A percentile compares a stretch with the other conserved stretches of the same genome.
phyloP scores from a whole-genome alignment of 2,113 vertebrate species.

The Danionella cerebrum region DNA sequence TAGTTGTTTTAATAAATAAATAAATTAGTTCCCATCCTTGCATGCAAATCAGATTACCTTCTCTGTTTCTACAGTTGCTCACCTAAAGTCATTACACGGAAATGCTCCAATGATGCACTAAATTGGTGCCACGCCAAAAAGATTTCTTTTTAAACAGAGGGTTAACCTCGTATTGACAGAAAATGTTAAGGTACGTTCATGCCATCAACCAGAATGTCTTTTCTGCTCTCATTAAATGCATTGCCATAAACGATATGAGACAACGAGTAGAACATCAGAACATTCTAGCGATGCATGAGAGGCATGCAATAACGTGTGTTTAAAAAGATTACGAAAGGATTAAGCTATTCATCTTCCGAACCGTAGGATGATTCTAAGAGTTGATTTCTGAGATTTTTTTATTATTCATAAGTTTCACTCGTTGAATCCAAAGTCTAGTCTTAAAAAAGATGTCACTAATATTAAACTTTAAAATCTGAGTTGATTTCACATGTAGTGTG shows the following conservation, averaged over 20 bases:
- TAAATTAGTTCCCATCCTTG: not conserved
- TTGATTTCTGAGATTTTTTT: no score
- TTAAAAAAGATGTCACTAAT: no score
- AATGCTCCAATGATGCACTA: conserved; percentile 59
- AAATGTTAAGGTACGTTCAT: conserved; percentile 40
- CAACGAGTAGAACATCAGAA: not conserved
- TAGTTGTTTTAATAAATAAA: not conserved
- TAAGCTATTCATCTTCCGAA: no score
- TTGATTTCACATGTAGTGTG: no score
- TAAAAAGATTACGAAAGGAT: no score
- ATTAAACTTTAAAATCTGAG: no score
- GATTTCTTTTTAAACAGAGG: conserved; percentile 40
- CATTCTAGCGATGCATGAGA: no score
- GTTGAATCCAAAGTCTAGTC: not conserved
- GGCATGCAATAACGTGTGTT: no score
- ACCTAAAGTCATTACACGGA: conserved; percentile 56
- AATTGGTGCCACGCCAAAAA: conserved; percentile 55
- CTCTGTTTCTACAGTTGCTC: conserved; percentile 3
- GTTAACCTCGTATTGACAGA: conserved; percentile 46
- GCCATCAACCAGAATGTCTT: not conserved
- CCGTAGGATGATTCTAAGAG: no score
- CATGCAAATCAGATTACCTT: not conserved
- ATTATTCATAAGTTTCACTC: no score
- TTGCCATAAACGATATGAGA: not conserved
- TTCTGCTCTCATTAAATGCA: conserved; percentile 8